These are phyloP conservation scores for Heloderma charlesbogerti DNA, from an alignment of 2,113 vertebrate genomes.

Conservation along the genomic window DNA sequence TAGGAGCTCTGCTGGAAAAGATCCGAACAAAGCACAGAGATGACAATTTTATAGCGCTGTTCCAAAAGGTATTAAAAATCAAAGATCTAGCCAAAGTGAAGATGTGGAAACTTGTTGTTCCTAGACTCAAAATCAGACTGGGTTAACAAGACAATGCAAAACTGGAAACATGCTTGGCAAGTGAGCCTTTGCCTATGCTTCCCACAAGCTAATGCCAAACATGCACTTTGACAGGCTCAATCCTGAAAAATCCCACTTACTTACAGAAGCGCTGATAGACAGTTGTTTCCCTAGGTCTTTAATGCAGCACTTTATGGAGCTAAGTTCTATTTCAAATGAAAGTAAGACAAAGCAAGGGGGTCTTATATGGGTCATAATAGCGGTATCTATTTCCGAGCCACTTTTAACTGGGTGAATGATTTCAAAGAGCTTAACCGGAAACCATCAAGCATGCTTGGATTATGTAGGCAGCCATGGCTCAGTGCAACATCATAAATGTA, in stretches of 20 bases:
- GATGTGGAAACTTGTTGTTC: conserved; percentile 12
- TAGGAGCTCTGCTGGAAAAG: neutral
- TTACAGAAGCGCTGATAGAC: neutral
- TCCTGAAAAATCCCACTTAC: neutral
- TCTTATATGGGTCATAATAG: neutral
- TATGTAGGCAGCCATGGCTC: neutral
- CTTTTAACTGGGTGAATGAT: neutral
- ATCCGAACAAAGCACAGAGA: neutral
- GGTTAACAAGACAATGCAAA: conserved; percentile 20
- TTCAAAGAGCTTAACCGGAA: neutral
- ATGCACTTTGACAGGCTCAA: neutral
- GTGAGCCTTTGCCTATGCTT: neutral
- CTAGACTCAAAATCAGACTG: conserved; percentile 6
- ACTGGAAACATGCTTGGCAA: conserved; percentile 26
- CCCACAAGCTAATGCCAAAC: neutral
- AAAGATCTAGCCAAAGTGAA: neutral
- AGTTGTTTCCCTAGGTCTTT: neutral
- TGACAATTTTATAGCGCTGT: conserved; percentile 2
- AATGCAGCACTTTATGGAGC: neutral
- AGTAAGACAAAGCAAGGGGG: neutral
- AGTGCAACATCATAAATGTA: neutral
- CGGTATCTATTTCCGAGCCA: neutral
- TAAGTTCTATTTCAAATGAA: neutral
- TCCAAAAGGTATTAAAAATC: conserved; percentile 5
- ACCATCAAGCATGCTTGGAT: neutral